A percentile compares a stretch with the other conserved stretches of the same genome.
Evolutionary conservation across 2,888 invertebrate species (phyloP).

Genomic region (Drosophila parthenogenetica): DNA sequence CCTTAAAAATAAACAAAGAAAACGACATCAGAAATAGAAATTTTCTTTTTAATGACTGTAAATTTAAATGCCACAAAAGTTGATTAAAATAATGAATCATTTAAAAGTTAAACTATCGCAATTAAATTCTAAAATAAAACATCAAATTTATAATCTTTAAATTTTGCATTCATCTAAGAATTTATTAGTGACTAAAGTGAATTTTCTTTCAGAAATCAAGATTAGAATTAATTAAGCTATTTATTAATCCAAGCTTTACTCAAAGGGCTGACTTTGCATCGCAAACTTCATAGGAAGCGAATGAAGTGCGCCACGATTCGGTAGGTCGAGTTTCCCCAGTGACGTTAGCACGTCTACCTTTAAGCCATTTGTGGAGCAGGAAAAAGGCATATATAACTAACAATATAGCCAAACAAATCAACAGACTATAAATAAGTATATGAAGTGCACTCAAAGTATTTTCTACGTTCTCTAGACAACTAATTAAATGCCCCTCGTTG

Average conservation of each 20-base stretch:
- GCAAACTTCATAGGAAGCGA: neutral
- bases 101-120: too few species aligned
- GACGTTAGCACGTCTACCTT: too few species aligned
- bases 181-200: too few species aligned
- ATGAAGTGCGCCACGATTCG: constrained; percentile 1
- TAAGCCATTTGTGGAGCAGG: neutral
- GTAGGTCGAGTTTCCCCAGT: too few species aligned
- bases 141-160: too few species aligned
- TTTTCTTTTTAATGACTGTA: neutral
- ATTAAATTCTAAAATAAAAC: too few species aligned
- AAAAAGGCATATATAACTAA: neutral
- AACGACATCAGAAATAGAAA: neutral
- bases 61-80: neutral
- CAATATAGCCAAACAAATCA: neutral
- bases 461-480: neutral
- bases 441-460: neutral
- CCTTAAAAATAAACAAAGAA: neutral
- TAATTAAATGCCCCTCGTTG: neutral
- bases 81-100: neutral
- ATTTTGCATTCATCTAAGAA: too few species aligned
- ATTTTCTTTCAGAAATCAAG: too few species aligned
- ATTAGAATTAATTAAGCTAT: too few species aligned
- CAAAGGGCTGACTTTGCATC: too few species aligned
- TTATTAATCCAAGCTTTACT: too few species aligned
- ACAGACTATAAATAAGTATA: constrained; percentile 11